Conservation (phyloP, 2,113 vertebrate species). For the Poeciliopsis occidentalis region DNA sequence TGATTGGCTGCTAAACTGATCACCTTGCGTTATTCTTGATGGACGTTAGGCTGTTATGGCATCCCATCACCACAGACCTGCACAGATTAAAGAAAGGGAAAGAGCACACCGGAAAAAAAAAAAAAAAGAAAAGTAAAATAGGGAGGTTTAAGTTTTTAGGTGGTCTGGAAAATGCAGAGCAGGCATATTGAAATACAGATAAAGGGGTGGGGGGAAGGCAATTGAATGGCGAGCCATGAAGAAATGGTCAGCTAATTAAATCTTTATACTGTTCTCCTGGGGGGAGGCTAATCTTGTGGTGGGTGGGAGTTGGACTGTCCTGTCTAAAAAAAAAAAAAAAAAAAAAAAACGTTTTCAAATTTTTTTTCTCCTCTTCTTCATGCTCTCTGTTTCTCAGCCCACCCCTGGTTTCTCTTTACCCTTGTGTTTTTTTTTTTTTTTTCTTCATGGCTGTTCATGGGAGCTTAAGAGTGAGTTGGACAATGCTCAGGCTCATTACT, state of each 20-base stretch:
- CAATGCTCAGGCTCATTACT: conserved; percentile 68
- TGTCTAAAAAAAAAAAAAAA: conserved; percentile 4
- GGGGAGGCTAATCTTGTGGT: conserved; percentile 68
- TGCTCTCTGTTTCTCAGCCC: conserved; percentile 52
- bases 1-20: conserved; percentile 18
- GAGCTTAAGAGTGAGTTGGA: conserved; percentile 58
- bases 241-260: conserved; percentile 71
- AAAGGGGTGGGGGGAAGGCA: conserved; percentile 41
- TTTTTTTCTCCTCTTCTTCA: conserved; percentile 51
- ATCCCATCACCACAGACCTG: conserved; percentile 43
- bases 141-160: conserved; percentile 42
- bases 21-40: conserved; percentile 34
- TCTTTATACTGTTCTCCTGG: conserved; percentile 62
- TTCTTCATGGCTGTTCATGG: conserved; percentile 40
- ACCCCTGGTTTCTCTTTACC: conserved; percentile 58
- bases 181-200: conserved; percentile 65
- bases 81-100: conserved; percentile 46
- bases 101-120: conserved; percentile 15
- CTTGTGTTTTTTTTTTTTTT: conserved; percentile 11
- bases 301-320: conserved; percentile 58
- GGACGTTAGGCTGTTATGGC: conserved; percentile 57
- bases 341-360: conserved; percentile 44
- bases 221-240: conserved; percentile 41
- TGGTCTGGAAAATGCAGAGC: conserved; percentile 69
- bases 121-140: too few relatives aligned